Conservation (phyloP, 64 coral and sea anemone species). For the Stylophora pistillata region DNA sequence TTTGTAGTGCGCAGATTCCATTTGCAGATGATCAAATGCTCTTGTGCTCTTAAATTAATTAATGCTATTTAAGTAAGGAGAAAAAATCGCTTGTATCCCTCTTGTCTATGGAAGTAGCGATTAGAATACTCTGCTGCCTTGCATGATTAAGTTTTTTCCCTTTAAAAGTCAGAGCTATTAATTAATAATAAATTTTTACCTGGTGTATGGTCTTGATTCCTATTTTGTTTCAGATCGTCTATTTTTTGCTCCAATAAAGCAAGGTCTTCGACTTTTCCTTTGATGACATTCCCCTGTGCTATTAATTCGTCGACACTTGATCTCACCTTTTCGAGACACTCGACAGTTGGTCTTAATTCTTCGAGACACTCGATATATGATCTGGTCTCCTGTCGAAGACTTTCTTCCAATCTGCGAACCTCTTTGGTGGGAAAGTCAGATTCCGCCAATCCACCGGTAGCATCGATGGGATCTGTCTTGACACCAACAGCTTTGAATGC, state of each 20-base stretch:
- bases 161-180: too few relatives aligned
- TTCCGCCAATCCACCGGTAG: neutral
- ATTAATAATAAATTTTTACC: neutral
- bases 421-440: constrained; percentile 9
- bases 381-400: neutral
- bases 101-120: too few relatives aligned
- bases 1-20: too few relatives aligned
- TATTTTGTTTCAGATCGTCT: neutral
- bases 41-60: too few relatives aligned
- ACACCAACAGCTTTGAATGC: constrained; percentile 1
- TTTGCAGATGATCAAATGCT: too few relatives aligned
- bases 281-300: neutral
- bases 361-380: neutral
- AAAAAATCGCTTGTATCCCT: too few relatives aligned
- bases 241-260: neutral
- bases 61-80: too few relatives aligned
- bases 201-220: neutral
- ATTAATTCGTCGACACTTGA: neutral
- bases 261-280: neutral
- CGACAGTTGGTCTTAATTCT: too few relatives aligned
- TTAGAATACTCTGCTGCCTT: too few relatives aligned
- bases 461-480: neutral
- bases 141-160: too few relatives aligned
- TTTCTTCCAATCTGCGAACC: neutral
- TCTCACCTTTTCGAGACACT: neutral